phyloP scores from a whole-genome alignment of 2,797 vertebrate genomes.

The Squalus acanthias region DNA sequence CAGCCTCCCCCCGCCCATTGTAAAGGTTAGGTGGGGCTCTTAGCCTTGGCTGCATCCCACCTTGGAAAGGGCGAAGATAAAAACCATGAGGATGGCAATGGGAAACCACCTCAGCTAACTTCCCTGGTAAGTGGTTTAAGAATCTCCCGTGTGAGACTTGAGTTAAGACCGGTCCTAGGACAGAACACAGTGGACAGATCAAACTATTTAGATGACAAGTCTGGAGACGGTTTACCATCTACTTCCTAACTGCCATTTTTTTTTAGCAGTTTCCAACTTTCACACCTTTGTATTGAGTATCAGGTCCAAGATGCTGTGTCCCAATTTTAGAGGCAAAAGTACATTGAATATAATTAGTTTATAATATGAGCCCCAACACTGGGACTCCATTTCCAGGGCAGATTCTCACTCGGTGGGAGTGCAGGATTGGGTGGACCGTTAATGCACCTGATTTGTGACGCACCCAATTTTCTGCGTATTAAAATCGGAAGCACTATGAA shows the following conservation, averaged over 20 bases:
- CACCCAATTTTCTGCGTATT: background rate
- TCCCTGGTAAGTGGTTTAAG: background rate
- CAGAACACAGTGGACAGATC: background rate
- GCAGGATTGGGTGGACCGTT: too few species aligned
- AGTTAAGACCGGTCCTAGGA: background rate
- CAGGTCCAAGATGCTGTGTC: background rate
- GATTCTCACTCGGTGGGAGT: background rate
- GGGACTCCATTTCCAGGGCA: background rate
- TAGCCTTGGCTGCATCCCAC: background rate
- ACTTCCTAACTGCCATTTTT: background rate
- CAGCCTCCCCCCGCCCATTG: background rate
- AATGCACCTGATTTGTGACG: too few species aligned
- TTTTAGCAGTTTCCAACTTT: too few species aligned
- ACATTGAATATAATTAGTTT: background rate
- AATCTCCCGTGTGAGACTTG: background rate
- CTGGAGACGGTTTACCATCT: background rate
- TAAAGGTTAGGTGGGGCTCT: too few species aligned
- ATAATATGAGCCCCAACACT: background rate
- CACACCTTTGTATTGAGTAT: background rate
- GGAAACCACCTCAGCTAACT: background rate
- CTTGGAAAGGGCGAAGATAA: background rate
- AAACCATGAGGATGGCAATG: background rate
- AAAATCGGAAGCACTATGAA: background rate
- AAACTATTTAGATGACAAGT: background rate
- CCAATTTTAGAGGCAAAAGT: background rate